phyloP scores from a whole-genome alignment of 2,797 vertebrate species.

The Propithecus deckenii region DNA sequence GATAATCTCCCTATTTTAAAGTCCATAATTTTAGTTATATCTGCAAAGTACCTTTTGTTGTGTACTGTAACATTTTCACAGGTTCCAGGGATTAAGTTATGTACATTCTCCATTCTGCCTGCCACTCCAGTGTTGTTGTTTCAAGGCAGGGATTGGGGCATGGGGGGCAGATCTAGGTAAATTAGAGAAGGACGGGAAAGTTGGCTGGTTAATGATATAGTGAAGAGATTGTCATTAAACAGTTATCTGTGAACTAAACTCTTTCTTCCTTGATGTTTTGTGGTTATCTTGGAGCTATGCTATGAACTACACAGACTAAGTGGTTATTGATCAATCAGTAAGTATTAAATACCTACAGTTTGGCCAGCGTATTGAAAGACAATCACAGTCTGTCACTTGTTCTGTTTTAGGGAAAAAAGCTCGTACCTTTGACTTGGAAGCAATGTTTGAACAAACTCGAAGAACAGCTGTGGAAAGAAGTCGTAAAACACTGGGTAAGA shows the following conservation, averaged over 20 bases:
- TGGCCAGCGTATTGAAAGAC: neutral
- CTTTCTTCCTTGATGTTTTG: neutral
- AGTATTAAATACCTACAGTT: neutral
- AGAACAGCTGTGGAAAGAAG: slow-evolving; percentile 97
- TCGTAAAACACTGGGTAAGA: slow-evolving; percentile 90
- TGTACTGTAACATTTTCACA: neutral
- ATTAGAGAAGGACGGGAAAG: neutral
- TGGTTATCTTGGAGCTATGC: neutral
- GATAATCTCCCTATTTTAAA: neutral
- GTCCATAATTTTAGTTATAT: neutral
- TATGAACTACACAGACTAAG: neutral
- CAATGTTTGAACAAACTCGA: slow-evolving; percentile 97
- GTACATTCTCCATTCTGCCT: neutral
- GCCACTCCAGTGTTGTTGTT: neutral
- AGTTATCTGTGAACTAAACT: neutral
- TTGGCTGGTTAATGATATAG: neutral
- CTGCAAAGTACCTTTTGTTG: neutral
- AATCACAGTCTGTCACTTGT: neutral
- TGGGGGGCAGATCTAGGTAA: neutral
- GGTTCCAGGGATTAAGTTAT: neutral
- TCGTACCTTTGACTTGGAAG: slow-evolving; percentile 96
- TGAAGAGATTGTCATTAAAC: neutral
- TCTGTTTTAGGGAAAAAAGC: slow-evolving; percentile 93
- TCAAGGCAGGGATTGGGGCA: neutral
- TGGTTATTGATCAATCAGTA: neutral